A percentile compares a stretch with the other conserved stretches of the same genome.
Conservation (phyloP, 2,113 vertebrate genomes). For the Paramisgurnus dabryanus region DNA sequence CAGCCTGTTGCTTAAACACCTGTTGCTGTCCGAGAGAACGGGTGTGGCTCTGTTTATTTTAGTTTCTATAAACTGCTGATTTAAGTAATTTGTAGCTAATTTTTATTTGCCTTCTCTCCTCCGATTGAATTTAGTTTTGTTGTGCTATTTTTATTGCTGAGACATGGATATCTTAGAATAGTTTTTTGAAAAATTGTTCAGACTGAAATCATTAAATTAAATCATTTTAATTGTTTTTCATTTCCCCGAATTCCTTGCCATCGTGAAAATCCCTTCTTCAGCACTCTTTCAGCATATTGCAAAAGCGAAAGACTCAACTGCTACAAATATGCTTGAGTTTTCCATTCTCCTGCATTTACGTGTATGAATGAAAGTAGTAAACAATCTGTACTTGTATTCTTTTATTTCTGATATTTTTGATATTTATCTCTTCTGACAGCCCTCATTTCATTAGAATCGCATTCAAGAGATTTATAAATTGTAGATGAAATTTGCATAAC, state of each 20-base stretch:
- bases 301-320: not conserved
- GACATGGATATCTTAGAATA: not conserved
- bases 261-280: not conserved
- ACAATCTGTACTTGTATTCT: too few relatives aligned
- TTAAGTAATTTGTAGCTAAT: not conserved
- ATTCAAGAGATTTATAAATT: not conserved
- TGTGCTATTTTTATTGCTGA: slow-evolving; percentile 18
- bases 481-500: not conserved
- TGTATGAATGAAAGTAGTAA: too few relatives aligned
- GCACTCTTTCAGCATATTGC: slow-evolving; percentile 7
- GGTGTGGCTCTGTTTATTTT: slow-evolving; percentile 21
- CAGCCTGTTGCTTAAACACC: slow-evolving; percentile 35
- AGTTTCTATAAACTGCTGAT: slow-evolving; percentile 10
- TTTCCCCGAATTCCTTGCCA: slow-evolving; percentile 14
- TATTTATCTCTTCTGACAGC: not conserved
- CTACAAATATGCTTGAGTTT: too few relatives aligned
- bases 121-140: not conserved
- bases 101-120: not conserved
- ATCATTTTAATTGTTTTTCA: slow-evolving; percentile 19
- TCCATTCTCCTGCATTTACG: too few relatives aligned
- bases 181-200: not conserved
- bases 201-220: slow-evolving; percentile 14
- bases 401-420: too few relatives aligned
- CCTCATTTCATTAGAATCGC: not conserved
- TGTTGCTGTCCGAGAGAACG: slow-evolving; percentile 24